Evolutionary conservation across 2,113 vertebrate species (phyloP).

Genomic region (Pachypanchax playfairii): DNA sequence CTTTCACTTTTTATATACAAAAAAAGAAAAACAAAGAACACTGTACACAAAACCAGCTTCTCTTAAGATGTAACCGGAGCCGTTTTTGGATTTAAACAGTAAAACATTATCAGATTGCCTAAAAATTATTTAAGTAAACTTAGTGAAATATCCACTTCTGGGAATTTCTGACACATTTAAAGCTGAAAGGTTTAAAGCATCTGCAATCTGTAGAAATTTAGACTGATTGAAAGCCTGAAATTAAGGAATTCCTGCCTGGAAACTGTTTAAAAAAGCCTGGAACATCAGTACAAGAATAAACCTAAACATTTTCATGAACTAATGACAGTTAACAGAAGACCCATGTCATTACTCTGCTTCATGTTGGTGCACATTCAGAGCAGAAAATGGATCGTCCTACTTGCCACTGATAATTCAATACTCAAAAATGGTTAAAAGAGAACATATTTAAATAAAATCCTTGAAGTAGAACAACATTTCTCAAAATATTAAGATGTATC

Average conservation of each 20-base stretch:
- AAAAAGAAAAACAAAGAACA: constrained; percentile 42
- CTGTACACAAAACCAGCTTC: constrained; percentile 49
- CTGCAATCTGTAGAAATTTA: background rate
- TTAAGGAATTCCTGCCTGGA: background rate
- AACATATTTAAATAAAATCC: no score
- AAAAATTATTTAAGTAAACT: constrained; percentile 15
- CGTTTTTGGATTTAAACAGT: constrained; percentile 21
- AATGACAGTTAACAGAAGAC: no score
- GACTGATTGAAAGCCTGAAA: background rate
- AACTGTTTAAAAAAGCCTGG: constrained; percentile 7
- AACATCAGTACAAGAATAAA: background rate
- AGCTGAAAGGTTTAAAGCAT: background rate
- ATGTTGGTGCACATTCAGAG: no score
- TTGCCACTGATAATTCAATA: no score
- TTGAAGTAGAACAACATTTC: no score
- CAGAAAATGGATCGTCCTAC: background rate
- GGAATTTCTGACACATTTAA: background rate
- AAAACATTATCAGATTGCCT: constrained; percentile 28
- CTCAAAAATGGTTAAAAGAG: no score
- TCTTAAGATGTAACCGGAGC: constrained; percentile 42
- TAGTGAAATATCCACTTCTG: constrained; percentile 3
- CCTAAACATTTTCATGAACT: no score
- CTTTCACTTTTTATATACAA: no score
- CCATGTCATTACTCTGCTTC: no score
- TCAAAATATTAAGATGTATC: no score